Percentiles rank a stretch among this genome's conserved stretches.
phyloP scores from a whole-genome alignment of 2,888 invertebrate species.

The Volucella zonaria region DNA sequence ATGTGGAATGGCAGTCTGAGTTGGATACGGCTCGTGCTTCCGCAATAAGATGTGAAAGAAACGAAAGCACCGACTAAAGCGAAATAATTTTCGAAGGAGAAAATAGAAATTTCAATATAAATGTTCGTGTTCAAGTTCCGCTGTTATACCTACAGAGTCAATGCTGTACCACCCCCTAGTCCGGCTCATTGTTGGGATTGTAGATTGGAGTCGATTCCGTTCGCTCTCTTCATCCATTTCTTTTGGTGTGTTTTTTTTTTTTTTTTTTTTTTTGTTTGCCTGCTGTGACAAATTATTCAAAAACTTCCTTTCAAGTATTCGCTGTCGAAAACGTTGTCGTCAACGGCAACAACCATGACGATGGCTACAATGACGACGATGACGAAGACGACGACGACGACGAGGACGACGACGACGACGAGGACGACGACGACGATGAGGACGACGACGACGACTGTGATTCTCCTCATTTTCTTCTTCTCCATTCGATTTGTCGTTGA shows the following conservation, averaged over 20 bases:
- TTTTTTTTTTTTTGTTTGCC: conserved; percentile 14
- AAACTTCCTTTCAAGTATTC: conserved; percentile 54
- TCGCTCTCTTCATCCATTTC: no score
- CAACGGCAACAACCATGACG: conserved; percentile 7
- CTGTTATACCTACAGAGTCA: neutral
- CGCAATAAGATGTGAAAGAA: neutral
- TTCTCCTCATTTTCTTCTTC: conserved; percentile 22
- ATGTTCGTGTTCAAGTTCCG: conserved; percentile 20
- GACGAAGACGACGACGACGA: conserved; percentile 26
- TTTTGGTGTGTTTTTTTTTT: neutral
- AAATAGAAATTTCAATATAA: conserved; percentile 66
- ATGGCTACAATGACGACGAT: conserved; percentile 9
- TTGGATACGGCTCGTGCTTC: neutral
- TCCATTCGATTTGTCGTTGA: neutral
- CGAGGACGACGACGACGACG: conserved; percentile 24
- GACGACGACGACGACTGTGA: conserved; percentile 34
- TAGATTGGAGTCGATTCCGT: conserved; percentile 20
- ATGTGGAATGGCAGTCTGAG: conserved; percentile 12
- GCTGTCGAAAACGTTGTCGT: conserved; percentile 31
- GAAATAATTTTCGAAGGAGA: conserved; percentile 44
- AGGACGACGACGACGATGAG: conserved; percentile 9
- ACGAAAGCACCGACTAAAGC: conserved; percentile 22
- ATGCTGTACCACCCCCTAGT: neutral
- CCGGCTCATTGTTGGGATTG: neutral
- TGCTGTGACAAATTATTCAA: conserved; percentile 65